Base-by-base conservation (phyloP, 2,888 invertebrate genomes). In the Andrena bucephala region DNA sequence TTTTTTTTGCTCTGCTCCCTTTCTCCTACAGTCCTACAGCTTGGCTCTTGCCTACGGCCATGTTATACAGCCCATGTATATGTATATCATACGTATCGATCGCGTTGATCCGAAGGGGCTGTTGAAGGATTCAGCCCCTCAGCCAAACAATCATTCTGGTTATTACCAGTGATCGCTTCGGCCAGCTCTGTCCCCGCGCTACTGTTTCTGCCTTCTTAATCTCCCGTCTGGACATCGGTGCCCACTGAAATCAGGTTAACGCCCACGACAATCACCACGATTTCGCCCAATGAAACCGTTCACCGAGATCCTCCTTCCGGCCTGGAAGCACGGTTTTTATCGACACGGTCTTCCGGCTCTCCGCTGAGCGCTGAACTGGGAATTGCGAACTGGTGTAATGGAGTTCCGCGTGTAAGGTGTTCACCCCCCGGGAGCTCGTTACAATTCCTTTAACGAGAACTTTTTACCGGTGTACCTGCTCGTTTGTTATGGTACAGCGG, bases 221-320 rank as follows among this genome's bases (percentile, higher is more conserved):
- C 77, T n/a, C 20, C 60, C n/a, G 71, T 63, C 63, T 20, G 36
- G 52, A 16, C 59, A 50, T 33, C 60, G 73, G 50, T 65, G 31
- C 65, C 42, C 65, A 48, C 68, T 29, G 76, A 81, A 87, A 83
- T 87, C 75, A 63, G 77, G 83, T 83, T 73, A 87, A 87, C 81
- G 81, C 73, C 52, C 73, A 71, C 65, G 83, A 83, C 85, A 81
- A 85, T 83, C 79, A 67, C 67, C 50, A 76, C 78, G 77, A 85
- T 87, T 79, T 77, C 60, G 73, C 66, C 68, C 68, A 77, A 80
- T 70, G 87, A 82, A 84, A 75, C 63, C 71, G 65, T 77, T 54
- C 81, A 50, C 57, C 24, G 2, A 57, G 65, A 81, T 72, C 65
- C 70, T 67, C 57, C 52, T 72, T 76, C 60, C 70, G 74, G 79